These are phyloP conservation scores for Nephotettix cincticeps DNA, from an alignment of 1,140 invertebrate genomes.

Conservation along the genomic window DNA sequence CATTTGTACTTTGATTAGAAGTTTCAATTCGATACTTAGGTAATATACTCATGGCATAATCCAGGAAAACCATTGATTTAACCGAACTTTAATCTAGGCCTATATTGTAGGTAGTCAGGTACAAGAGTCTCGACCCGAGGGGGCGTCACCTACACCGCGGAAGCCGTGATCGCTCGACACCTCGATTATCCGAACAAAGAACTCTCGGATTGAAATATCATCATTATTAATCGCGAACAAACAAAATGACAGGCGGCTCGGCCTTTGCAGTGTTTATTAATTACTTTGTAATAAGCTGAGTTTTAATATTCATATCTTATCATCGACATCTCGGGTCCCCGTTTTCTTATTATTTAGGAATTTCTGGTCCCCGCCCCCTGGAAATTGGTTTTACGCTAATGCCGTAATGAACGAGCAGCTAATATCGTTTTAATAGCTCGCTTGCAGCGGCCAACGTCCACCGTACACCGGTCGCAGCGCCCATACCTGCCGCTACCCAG, in stretches of 20 bases:
- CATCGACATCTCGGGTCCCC: not conserved
- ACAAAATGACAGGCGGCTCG: conserved; percentile 3
- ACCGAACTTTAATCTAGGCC: too few relatives aligned
- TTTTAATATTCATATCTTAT: conserved; percentile 3
- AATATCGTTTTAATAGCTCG: conserved; percentile 6
- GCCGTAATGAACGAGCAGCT: conserved; percentile 9
- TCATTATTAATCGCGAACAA: not conserved
- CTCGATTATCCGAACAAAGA: not conserved
- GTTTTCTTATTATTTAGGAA: conserved; percentile 11
- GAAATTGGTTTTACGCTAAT: conserved; percentile 12
- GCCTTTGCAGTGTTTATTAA: not conserved
- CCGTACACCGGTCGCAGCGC: too few relatives aligned
- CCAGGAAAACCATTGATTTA: too few relatives aligned
- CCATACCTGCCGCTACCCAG: too few relatives aligned
- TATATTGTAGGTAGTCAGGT: too few relatives aligned
- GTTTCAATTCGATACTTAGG: too few relatives aligned
- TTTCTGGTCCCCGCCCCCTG: not conserved
- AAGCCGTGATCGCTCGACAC: not conserved
- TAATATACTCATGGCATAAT: too few relatives aligned
- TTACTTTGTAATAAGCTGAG: not conserved
- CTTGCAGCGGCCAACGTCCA: not conserved
- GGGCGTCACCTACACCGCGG: too few relatives aligned
- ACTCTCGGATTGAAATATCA: conserved; percentile 5
- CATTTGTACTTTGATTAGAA: too few relatives aligned
- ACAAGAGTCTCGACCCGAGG: too few relatives aligned